phyloP scores from a whole-genome alignment of 2,888 invertebrate genomes.

The Philhelius pedissequus region DNA sequence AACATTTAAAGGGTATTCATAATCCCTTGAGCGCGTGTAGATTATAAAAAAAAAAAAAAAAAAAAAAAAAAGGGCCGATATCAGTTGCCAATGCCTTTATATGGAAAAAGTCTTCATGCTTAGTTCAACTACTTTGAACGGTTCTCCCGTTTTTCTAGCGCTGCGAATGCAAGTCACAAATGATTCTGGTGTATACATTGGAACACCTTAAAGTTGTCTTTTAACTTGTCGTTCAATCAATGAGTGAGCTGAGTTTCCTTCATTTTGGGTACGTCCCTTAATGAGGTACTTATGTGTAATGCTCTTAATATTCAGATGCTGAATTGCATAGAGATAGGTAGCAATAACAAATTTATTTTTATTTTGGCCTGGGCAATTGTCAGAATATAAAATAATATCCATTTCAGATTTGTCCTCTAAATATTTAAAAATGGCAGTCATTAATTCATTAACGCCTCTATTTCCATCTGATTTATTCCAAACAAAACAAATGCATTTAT shows the following conservation, averaged over 20 bases:
- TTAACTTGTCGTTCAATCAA: slow-evolving; percentile 28
- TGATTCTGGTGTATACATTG: slow-evolving; percentile 23
- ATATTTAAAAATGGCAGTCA: neutral
- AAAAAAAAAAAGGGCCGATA: no score
- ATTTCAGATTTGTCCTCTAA: neutral
- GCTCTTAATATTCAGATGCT: slow-evolving; percentile 47
- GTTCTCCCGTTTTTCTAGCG: slow-evolving; percentile 9
- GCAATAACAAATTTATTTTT: no score
- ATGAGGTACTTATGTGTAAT: slow-evolving; percentile 39
- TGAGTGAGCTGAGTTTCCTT: slow-evolving; percentile 19
- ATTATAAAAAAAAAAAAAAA: no score
- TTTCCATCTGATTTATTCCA: neutral
- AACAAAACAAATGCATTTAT: neutral
- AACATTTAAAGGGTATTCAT: no score
- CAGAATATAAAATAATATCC: no score
- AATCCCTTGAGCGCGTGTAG: no score
- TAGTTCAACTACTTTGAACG: slow-evolving; percentile 10
- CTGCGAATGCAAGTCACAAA: slow-evolving; percentile 26
- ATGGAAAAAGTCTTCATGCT: slow-evolving; percentile 1
- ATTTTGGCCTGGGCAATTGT: no score
- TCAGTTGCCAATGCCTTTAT: slow-evolving; percentile 10
- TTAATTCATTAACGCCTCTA: slow-evolving; percentile 4
- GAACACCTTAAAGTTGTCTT: slow-evolving; percentile 23
- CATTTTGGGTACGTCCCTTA: slow-evolving; percentile 34
- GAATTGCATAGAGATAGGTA: neutral